Base-by-base conservation (phyloP, 2,113 vertebrate genomes). In the Melanotaenia duboulayi region DNA sequence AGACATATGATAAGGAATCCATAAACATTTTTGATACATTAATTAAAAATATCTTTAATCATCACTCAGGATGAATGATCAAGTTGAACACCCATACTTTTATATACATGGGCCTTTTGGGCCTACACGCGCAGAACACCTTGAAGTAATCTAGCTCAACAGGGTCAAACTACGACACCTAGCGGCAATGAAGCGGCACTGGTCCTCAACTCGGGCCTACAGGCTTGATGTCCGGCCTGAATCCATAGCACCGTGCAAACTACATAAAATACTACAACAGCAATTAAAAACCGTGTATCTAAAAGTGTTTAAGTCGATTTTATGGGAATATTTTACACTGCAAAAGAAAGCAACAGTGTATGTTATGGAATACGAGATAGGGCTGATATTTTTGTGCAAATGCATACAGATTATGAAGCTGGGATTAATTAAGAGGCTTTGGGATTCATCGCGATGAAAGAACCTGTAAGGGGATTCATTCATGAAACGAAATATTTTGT, bases 161-260 rank as follows among this genome's bases (percentile, higher is more conserved):
- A 1, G 80, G 56, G 71, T 46, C 49, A 68, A 88, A 91, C 83
- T 90, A 85, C 50, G 93, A 46, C 93, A 91, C 66, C 85, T 74
- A 75, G 80, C 49, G 92, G 82, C 60, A 1, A 20, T 51, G 28
- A 5, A 35, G 61, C 42, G 61, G 40, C 16, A 73, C 55, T 71
- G 58, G 1, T 16, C 54, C 44, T 48, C 1, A 16, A 42, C 59
- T 50, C 23, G 11, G 83, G 77, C 87, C 87, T 71, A 57, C 37
- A 35, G 20, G 22, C 10, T 14, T n/a, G 0, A 23, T 23, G 55
- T 50, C 2, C 16, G 82, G 86, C 86, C 81, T 80, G 35, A 51
- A 71, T 37, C 24, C 22, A 46, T 44, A 60, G 11, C 52, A 62
- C 68, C 14, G 3, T 32, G 19, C 11, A 64, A 76, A 66, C 39